phyloP scores from a whole-genome alignment of 92 coral and sea anemone genomes.

The Siderastrea siderea region DNA sequence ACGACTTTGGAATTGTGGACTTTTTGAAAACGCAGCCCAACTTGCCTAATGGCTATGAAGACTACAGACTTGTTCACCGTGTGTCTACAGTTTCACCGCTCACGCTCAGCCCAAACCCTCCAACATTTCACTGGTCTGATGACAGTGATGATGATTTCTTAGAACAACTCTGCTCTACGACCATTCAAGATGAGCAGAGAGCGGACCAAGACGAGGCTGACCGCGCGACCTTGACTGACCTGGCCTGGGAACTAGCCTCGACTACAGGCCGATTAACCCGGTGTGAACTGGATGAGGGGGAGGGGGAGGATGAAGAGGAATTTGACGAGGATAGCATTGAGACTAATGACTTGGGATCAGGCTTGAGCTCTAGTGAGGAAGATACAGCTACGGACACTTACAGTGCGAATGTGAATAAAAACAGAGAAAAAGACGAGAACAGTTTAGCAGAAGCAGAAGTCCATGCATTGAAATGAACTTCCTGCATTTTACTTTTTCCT shows the following conservation, averaged over 20 bases:
- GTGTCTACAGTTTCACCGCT: conserved; percentile 89
- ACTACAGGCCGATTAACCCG: conserved; percentile 91
- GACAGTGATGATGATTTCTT: conserved; percentile 86
- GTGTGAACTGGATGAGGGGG: conserved; percentile 71
- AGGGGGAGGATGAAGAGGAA: conserved; percentile 28
- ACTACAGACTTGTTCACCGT: conserved; percentile 79
- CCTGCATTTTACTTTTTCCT: not conserved
- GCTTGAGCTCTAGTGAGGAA: conserved; percentile 70
- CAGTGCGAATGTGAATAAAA: conserved; percentile 38
- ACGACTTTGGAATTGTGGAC: conserved; percentile 88
- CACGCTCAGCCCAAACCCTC: conserved; percentile 85
- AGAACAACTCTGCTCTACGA: conserved; percentile 58
- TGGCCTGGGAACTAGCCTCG: conserved; percentile 97
- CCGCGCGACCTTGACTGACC: conserved; percentile 87
- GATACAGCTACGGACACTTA: conserved; percentile 8
- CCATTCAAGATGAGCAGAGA: conserved; percentile 52
- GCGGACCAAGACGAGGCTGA: conserved; percentile 92
- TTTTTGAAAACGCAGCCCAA: conserved; percentile 77
- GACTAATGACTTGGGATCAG: conserved; percentile 78
- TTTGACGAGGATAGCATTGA: conserved; percentile 89
- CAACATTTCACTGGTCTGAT: conserved; percentile 87
- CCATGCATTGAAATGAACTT: conserved; percentile 68
- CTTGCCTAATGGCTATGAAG: conserved; percentile 68
- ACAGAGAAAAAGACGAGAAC: conserved; percentile 67
- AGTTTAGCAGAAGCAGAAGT: conserved; percentile 77